Base-by-base conservation (phyloP, 2,113 vertebrate genomes). In the Etheostoma cragini region DNA sequence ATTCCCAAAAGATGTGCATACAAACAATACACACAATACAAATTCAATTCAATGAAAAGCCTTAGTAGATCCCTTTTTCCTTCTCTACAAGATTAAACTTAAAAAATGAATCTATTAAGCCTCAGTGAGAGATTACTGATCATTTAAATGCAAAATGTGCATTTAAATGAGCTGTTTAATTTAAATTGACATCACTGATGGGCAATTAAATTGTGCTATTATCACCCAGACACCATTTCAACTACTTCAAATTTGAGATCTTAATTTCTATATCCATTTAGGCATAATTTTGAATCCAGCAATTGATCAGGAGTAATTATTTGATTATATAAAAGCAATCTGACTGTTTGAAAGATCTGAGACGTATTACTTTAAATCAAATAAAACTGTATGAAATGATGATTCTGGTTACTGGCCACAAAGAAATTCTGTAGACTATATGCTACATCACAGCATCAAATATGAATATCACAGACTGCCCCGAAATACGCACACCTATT, bases 381-480 rank as follows among this genome's bases (percentile, higher is more conserved):
- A 70, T 54, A 15, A 30, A 19, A 45, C 21, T 8, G 8, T 62
- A 7, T 26, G 42, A n/a, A 24, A 10, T 14, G 4, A 54, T 63
- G 1, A 62, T 35, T 12, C 30, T 15, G 16, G 52, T 49, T 46
- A 47, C 1, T 10, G 21, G 21, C 16, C 2, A 42, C 38, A 7
- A 21, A 50, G 0, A 61, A 30, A 56, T 4, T 30, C 62, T 24
- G 50, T 2, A 15, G 26, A 19, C 6, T 26, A 38, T 60, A 7
- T 24, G 33, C 67, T 21, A 30, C 69, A 71, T n/a, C 65, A 17
- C 21, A 24, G 69, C 54, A 60, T 84, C 38, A 57, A 16, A 56
- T 77, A 57, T 66, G 49, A 86, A 80, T 54, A 81, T 71, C 22
- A 71, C 69, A 49, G 33, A 53, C 49, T 70, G 74, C 65, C 45